Percentiles rank a stretch among this genome's conserved stretches.
Evolutionary conservation across 2,888 invertebrate genomes (phyloP).

Genomic region (Tetragnatha montana): DNA sequence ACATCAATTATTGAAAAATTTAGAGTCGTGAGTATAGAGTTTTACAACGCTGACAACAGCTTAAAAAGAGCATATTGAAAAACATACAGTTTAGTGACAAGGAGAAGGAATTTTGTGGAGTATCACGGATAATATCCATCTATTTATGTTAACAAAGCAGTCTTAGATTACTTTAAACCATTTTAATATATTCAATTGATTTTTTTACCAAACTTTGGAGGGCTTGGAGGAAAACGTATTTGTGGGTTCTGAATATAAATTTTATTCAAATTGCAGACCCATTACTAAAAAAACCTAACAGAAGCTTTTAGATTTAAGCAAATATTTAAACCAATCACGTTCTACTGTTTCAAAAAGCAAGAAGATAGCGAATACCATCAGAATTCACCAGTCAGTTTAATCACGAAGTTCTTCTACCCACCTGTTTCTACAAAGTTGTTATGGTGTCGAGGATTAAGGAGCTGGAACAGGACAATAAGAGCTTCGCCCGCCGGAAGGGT

Average conservation of each 20-base stretch:
- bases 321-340: background rate
- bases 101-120: too few species aligned
- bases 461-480: background rate
- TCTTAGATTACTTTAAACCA: too few species aligned
- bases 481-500: background rate
- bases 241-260: background rate
- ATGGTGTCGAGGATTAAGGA: conserved; percentile 13
- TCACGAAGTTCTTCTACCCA: background rate
- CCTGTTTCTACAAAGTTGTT: background rate
- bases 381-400: background rate
- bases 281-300: background rate
- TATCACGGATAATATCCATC: too few species aligned
- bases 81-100: too few species aligned
- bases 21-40: too few species aligned
- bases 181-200: too few species aligned
- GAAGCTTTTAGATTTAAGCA: background rate
- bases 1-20: too few species aligned
- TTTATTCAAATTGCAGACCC: background rate
- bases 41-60: too few species aligned
- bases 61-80: too few species aligned
- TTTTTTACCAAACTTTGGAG: background rate
- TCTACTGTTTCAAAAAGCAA: background rate
- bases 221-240: background rate
- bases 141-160: too few species aligned
- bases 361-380: background rate